phyloP scores from a whole-genome alignment of 30 jellyfish, hydroid and myxozoan species.

The Aurelia aurita region DNA sequence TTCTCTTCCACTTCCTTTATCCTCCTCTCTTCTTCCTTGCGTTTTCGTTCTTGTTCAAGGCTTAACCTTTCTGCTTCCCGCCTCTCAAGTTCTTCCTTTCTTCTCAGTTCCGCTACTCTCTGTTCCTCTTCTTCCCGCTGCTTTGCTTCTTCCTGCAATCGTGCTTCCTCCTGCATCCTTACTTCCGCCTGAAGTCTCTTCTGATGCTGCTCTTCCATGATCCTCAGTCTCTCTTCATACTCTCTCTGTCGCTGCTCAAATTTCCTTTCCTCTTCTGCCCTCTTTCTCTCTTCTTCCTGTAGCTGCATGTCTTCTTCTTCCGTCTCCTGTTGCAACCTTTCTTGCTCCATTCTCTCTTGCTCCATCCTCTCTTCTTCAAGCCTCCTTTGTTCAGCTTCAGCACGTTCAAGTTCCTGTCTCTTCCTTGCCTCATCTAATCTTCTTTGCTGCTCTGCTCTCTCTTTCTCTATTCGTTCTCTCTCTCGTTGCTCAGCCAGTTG shows the following conservation, averaged over 20 bases:
- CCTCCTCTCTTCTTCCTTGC: constrained; percentile 20
- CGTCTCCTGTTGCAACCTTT: constrained; percentile 10
- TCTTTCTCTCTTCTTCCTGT: constrained; percentile 36
- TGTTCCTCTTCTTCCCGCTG: constrained; percentile 10
- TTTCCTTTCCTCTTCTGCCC: constrained; percentile 50
- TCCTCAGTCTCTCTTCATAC: constrained; percentile 55
- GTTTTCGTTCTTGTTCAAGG: constrained; percentile 7
- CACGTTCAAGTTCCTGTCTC: background rate
- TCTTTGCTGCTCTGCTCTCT: constrained; percentile 5
- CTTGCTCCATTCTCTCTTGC: constrained; percentile 9
- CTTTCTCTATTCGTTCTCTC: constrained; percentile 6
- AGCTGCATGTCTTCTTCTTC: constrained; percentile 28
- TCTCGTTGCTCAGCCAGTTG: constrained; percentile 17
- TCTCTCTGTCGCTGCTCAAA: constrained; percentile 70
- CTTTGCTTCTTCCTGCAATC: constrained; percentile 16
- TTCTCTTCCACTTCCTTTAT: constrained; percentile 13
- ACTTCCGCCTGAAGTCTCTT: constrained; percentile 35
- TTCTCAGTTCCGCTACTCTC: background rate
- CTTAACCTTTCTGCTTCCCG: constrained; percentile 12
- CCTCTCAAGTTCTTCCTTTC: constrained; percentile 6
- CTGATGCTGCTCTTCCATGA: constrained; percentile 43
- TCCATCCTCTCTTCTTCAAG: constrained; percentile 37
- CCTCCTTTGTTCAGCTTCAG: constrained; percentile 40
- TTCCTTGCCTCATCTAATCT: constrained; percentile 15
- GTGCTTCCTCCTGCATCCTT: constrained; percentile 17